These are phyloP conservation scores for Cryptocephalus moraei DNA, from an alignment of 2,888 invertebrate species.

Conservation along the genomic window DNA sequence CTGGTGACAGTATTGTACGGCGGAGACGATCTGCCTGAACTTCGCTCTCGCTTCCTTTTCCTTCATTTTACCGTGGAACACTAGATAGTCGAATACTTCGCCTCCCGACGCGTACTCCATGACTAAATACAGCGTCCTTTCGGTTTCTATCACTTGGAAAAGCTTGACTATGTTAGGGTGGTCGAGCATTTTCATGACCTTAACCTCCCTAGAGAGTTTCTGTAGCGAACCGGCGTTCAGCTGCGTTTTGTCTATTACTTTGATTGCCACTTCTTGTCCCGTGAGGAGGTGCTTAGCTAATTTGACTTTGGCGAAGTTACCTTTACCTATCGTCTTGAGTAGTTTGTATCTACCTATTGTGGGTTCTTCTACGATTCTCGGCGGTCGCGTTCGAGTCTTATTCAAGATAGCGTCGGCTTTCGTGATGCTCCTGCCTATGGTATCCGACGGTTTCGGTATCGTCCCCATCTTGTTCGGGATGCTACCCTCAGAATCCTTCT, in stretches of 20 bases:
- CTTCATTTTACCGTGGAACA: slow-evolving; percentile 94
- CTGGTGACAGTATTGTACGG: slow-evolving; percentile 99
- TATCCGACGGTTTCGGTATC: too few relatives aligned
- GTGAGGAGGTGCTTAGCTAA: slow-evolving; percentile 99
- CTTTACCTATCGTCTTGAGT: slow-evolving; percentile 98
- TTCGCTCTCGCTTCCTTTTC: slow-evolving; percentile 96
- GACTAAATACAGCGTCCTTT: slow-evolving; percentile 98
- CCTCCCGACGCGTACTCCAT: slow-evolving; percentile 99
- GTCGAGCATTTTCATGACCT: slow-evolving; percentile 98
- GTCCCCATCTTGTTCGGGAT: too few relatives aligned
- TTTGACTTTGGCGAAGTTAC: slow-evolving; percentile 99
- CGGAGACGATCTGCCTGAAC: slow-evolving; percentile 98
- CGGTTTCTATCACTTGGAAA: slow-evolving; percentile 99
- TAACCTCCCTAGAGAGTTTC: slow-evolving; percentile 79
- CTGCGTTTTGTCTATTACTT: slow-evolving; percentile 99
- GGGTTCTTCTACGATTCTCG: slow-evolving; percentile 80
- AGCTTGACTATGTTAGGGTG: slow-evolving; percentile 99
- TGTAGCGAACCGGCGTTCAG: slow-evolving; percentile 97
- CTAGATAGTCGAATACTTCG: slow-evolving; percentile 99
- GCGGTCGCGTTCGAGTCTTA: slow-evolving; percentile 29
- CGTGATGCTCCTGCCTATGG: too few relatives aligned
- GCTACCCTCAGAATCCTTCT: too few relatives aligned
- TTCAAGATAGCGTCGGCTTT: too few relatives aligned
- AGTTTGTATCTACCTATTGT: slow-evolving; percentile 99
- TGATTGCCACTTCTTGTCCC: slow-evolving; percentile 98